Evolutionary conservation across 1,140 invertebrate species (phyloP).

Genomic region (Archivesica marissinica): DNA sequence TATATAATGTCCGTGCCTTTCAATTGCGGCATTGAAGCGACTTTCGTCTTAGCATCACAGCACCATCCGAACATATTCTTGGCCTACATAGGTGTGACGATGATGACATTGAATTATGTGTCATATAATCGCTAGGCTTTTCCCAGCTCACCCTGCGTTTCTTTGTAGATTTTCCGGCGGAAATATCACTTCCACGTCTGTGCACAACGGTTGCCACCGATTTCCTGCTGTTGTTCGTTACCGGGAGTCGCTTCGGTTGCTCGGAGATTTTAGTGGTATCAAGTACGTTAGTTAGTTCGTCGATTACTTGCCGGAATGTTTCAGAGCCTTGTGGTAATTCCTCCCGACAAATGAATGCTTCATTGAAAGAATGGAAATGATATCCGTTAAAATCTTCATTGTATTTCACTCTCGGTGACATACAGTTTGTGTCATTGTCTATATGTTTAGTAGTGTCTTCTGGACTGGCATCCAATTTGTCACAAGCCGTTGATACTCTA

Average conservation of each 20-base stretch:
- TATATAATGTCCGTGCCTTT: too few relatives aligned
- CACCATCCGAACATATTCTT: constrained; percentile 35
- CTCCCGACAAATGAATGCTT: constrained; percentile 46
- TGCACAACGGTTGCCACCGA: constrained; percentile 7
- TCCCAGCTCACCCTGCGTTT: constrained; percentile 38
- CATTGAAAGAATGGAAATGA: constrained; percentile 40
- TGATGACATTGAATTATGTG: not conserved
- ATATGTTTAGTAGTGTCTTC: not conserved
- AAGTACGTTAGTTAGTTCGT: constrained; percentile 17
- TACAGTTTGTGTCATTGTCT: not conserved
- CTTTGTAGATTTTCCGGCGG: not conserved
- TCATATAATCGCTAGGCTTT: not conserved
- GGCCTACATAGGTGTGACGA: constrained; percentile 2
- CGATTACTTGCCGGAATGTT: constrained; percentile 42
- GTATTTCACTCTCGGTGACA: constrained; percentile 33
- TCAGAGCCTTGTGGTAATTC: constrained; percentile 41
- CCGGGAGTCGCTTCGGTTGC: not conserved
- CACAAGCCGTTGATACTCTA: not conserved
- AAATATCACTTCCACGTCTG: not conserved
- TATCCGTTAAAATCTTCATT: constrained; percentile 52
- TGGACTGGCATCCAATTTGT: constrained; percentile 7
- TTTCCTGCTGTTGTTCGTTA: constrained; percentile 2
- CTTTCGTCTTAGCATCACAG: not conserved
- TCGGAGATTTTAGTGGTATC: constrained; percentile 13
- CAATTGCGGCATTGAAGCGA: not conserved